Evolutionary conservation across 2,797 vertebrate species (phyloP), one percentile per base, ranked within the genome.

Genomic region (Echiichthys vipera): DNA sequence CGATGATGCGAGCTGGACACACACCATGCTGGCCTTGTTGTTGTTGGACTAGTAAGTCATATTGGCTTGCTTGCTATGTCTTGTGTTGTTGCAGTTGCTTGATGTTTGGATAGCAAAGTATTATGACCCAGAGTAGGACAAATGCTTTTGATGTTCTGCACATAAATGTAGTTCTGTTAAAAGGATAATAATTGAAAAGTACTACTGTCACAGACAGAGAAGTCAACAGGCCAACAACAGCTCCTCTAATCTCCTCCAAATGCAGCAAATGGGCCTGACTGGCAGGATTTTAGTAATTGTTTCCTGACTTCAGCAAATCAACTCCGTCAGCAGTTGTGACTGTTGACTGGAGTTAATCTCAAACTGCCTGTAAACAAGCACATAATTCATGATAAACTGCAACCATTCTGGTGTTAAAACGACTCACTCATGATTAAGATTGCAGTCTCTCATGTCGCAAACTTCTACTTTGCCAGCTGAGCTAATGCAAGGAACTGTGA

Each of bases 291-390:
- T 71, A 73, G 67, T 43, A 56, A 73, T 64, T 77, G 71, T 79
- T 84, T 66, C 61, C 80, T 39, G 62, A 83, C 74, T 83, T 62
- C 40, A 37, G 71, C 46, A 17, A 79, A 77, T 74, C 67, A 71
- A 77, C 78, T 80, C n/a, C 53, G 32, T 29, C 59, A 82, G 80
- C 85, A 83, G 83, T 90, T 84, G 82, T 61, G 78, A 80, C 77
- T 83, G 79, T 84, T 85, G 76, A 83, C 84, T 86, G 79, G 78
- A 84, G 80, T 88, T 84, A 74, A 89, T 87, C 78, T 86, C 30
- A 80, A 88, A 88, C 57, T 77, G 82, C 75, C 80, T 84, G 88
- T 80, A 88, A 89, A 91, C 87, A 89, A 84, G 71, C 71, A 68
- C 67, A 83, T 84, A 78, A 89, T 73, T 87, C 84, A 86, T 5